A percentile compares a stretch with the other conserved stretches of the same genome.
Evolutionary conservation across 2,888 invertebrate species (phyloP).

Genomic region (Metacarcinus magister): DNA sequence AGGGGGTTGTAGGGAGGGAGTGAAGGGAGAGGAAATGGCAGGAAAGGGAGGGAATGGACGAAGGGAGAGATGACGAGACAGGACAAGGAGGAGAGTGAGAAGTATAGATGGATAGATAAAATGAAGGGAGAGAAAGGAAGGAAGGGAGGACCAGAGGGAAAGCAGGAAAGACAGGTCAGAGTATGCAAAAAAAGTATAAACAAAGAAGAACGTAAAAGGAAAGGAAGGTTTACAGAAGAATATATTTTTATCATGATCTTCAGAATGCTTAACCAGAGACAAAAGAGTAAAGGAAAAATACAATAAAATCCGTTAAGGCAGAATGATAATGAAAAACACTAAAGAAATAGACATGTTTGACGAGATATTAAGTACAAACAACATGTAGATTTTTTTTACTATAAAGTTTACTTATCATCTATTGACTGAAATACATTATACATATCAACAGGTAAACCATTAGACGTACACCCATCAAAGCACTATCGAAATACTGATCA

Average conservation of each 20-base stretch:
- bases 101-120: not conserved
- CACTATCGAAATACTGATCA: not conserved
- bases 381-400: not conserved
- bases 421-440: not conserved
- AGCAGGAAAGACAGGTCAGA: not conserved
- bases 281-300: not conserved
- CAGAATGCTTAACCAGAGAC: not conserved
- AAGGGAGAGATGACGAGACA: not conserved
- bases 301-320: not conserved
- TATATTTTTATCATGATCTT: not conserved
- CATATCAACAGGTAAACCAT: not conserved
- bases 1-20: not conserved
- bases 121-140: not conserved
- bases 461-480: not conserved
- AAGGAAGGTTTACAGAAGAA: constrained; percentile 38
- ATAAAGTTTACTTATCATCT: too few relatives aligned
- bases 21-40: not conserved
- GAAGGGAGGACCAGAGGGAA: not conserved
- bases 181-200: too few relatives aligned
- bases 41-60: not conserved
- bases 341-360: not conserved
- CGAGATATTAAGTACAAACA: not conserved
- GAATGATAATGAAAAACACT: not conserved
- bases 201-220: not conserved
- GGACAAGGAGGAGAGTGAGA: not conserved